These are phyloP conservation scores for Malacoraja senta DNA, from an alignment of 2,797 vertebrate species.

Conservation along the genomic window DNA sequence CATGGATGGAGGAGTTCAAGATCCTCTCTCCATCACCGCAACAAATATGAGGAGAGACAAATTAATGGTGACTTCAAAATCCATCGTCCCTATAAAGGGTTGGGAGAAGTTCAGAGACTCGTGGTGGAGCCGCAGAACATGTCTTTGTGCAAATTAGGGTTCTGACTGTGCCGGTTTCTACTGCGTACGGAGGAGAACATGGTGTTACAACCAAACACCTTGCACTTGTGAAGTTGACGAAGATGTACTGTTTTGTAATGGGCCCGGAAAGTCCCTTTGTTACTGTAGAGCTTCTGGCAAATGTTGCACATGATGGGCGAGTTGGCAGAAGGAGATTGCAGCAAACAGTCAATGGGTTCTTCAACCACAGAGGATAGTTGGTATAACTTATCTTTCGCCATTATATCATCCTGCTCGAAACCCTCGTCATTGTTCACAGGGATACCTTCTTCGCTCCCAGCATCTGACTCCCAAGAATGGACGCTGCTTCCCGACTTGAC, in stretches of 20 bases:
- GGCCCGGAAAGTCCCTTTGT: constrained; percentile 90
- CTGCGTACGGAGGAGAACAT: constrained; percentile 93
- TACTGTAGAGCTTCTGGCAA: constrained; percentile 92
- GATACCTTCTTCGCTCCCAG: constrained; percentile 72
- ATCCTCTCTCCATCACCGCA: not conserved
- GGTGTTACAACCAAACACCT: constrained; percentile 83
- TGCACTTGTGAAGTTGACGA: constrained; percentile 87
- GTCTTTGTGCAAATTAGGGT: constrained; percentile 93
- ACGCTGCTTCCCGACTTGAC: constrained; percentile 65
- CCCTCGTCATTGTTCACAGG: constrained; percentile 75
- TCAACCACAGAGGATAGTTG: constrained; percentile 57
- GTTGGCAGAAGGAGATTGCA: constrained; percentile 54
- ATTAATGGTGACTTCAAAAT: not conserved
- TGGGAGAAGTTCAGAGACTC: not conserved
- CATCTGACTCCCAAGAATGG: constrained; percentile 85
- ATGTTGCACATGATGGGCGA: constrained; percentile 85
- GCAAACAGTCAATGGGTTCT: constrained; percentile 58
- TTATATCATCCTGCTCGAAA: constrained; percentile 64
- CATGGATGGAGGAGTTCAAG: not conserved
- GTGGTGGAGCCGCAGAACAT: constrained; percentile 53
- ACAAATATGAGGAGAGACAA: not conserved
- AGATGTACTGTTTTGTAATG: constrained; percentile 97
- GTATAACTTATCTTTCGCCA: constrained; percentile 56
- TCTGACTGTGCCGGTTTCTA: constrained; percentile 91
- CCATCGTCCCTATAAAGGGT: no score